Base-by-base conservation (phyloP, 2,888 invertebrate species). In the Esperia sulphurella region DNA sequence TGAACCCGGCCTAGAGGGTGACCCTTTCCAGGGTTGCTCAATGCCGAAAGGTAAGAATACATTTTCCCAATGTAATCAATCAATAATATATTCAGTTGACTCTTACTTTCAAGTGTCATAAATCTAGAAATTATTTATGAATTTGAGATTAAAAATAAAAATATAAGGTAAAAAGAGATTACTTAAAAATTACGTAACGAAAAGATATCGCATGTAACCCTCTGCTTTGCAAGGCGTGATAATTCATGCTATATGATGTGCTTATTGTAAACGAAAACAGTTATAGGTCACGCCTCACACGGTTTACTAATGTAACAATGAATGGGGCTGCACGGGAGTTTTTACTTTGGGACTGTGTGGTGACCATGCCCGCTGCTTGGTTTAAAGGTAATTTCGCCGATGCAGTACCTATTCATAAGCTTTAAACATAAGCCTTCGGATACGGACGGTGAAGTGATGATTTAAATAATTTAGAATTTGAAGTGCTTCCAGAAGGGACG, bases 21-120 rank as follows among this genome's bases (percentile, higher is more conserved):
- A 93, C 78, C 92, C 93, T 31, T 93, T 93, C 79, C 89, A 88
- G 61, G 89, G 90, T 71, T 91, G 91, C 72, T 79, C 83, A 49
- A 66, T 67, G 37, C 69, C 77, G 35, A 83, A 75, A 80, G 83
- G 89, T 89, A 85, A 79, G 65, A 51, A 41, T n/a, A 31, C 33
- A 14, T 4, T 14, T 39, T 39, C 14, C 14, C 8, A 13, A 9
- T 8, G 13, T 13, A 35, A 6, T 13, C 12, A 12, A 12, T 12
- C 13, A 37, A 7, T n/a, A n/a, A n/a, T 12, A 12, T 37, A 7
- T 12, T 8, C 10, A 8, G 2, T 12, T 8, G 13, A 37, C 13
- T 13, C 10, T 44, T 33, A 28, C 58, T 49, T 14, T 45, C 12
- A 8, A 38, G 39, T 49, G 12, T 35, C 33, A 46, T 14, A 35